Conservation (phyloP, 2,888 invertebrate genomes). For the Tineola bisselliella region DNA sequence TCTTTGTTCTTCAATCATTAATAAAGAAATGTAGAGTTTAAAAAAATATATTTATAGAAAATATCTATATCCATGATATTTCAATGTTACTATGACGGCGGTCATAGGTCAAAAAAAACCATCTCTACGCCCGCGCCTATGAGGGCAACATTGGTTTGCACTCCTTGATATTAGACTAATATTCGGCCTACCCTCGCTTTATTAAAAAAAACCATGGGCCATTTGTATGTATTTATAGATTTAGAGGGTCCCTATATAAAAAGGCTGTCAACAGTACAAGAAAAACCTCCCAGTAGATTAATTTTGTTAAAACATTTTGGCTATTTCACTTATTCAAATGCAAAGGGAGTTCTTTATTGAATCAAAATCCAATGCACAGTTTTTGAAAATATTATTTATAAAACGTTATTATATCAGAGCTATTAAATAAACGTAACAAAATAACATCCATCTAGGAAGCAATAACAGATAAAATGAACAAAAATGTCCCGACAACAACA, state of each 20-base stretch:
- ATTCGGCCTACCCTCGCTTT: slow-evolving; percentile 60
- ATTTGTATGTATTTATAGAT: slow-evolving; percentile 64
- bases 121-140: slow-evolving; percentile 21
- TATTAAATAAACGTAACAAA: slow-evolving; percentile 1
- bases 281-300: slow-evolving; percentile 47
- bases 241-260: slow-evolving; percentile 44
- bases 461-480: slow-evolving; percentile 52
- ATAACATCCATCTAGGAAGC: slow-evolving; percentile 34
- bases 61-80: background rate
- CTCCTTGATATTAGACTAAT: slow-evolving; percentile 63
- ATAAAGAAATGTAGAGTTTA: no score
- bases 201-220: slow-evolving; percentile 64
- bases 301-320: slow-evolving; percentile 54
- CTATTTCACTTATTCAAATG: slow-evolving; percentile 10
- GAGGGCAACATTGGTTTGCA: slow-evolving; percentile 64
- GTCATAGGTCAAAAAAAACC: slow-evolving; percentile 18
- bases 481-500: slow-evolving; percentile 34
- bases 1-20: no score
- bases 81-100: background rate
- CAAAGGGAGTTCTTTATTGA: no score
- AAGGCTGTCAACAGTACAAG: slow-evolving; percentile 42
- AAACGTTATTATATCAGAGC: background rate
- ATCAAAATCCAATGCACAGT: background rate
- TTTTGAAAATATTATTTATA: background rate
- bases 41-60: no score